Base-by-base conservation (phyloP, 2,113 vertebrate species). In the Amblyornis subalaris region DNA sequence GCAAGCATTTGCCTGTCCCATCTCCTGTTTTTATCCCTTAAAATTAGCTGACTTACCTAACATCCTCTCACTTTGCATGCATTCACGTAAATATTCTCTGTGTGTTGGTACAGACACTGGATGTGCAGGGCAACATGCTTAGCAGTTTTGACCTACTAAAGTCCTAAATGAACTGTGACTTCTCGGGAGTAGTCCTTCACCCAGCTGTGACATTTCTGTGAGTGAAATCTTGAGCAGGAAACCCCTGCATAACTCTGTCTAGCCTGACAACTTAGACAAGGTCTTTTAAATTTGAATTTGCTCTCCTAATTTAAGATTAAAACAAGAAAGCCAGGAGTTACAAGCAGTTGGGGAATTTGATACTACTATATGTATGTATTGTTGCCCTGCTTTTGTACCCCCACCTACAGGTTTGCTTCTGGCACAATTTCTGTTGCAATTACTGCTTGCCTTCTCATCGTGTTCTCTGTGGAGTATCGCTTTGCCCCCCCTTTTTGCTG, bases 281-380 rank as follows among this genome's bases (percentile, higher is more conserved):
- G 19, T 24, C 13, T 78, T 77, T 58, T n/a, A 69, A 82, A 44
- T 18, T n/a, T 55, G 18, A 0, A 36, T 89, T 75, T 82, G 35
- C 20, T 72, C 15, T 86, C 21, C 25, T 75, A 55, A 40, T 8
- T 54, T 50, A 64, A 71, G 33, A 67, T 51, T 64, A 31, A 72
- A 91, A 35, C 12, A 54, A 47, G 36, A 66, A 90, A 67, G 11
- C 7, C 16, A 53, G n/a, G 14, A 60, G 40, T 60, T 22, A 54
- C 45, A 71, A 87, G 44, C 7, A 44, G 10, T 7, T 72, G 15
- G 38, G 12, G 7, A n/a, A 54, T 47, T 48, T 51, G 29, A 4
- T 35, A 24, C 33, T 38, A 45, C 35, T 16, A 1, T 13, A 11
- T 1, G 1, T 16, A 7, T 29, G 13, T 20, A 29, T 19, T 47